Evolutionary conservation across 2,888 invertebrate species (phyloP).

Genomic region (Sesia bembeciformis): DNA sequence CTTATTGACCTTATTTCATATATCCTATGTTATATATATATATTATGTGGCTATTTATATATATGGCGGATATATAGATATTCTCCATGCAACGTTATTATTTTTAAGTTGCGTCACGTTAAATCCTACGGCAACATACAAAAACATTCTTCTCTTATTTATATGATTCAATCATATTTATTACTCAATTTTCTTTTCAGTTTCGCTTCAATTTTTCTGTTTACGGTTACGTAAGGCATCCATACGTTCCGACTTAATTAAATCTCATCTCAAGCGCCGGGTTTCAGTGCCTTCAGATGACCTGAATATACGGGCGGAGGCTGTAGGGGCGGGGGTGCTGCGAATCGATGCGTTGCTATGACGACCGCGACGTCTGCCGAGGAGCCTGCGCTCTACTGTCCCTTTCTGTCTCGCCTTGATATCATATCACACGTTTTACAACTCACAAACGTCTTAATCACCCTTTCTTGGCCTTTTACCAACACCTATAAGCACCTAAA

Average conservation of each 20-base stretch:
- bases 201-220: no score
- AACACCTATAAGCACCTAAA: conserved; percentile 1
- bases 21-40: no score
- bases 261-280: background rate
- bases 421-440: conserved; percentile 59
- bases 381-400: conserved; percentile 72
- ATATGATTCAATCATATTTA: no score
- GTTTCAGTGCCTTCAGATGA: conserved; percentile 41
- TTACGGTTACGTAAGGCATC: background rate
- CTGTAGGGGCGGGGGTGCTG: conserved; percentile 34
- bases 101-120: no score
- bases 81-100: no score
- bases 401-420: conserved; percentile 72
- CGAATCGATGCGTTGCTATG: conserved; percentile 70
- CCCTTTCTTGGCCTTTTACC: background rate
- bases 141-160: no score
- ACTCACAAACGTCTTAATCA: conserved; percentile 20
- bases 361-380: conserved; percentile 73
- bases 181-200: background rate
- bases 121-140: no score
- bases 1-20: no score
- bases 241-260: background rate
- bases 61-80: no score
- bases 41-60: no score
- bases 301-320: conserved; percentile 64